Conservation (phyloP, 2,797 vertebrate species). For the Gastrophryne carolinensis region DNA sequence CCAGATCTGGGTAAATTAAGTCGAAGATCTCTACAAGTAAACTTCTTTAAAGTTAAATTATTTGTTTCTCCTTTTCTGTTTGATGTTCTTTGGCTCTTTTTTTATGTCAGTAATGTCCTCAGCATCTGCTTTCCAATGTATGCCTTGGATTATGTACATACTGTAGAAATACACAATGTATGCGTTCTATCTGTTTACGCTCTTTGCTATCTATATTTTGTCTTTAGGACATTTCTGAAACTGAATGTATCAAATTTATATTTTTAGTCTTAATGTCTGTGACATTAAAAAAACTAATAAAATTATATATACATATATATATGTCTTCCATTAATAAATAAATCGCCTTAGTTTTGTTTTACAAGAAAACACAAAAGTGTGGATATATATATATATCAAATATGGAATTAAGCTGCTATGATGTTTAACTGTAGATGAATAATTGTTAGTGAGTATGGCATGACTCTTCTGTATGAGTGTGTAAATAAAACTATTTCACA, state of each 20-base stretch:
- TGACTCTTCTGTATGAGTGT: slow-evolving; percentile 36
- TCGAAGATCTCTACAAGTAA: too few species aligned
- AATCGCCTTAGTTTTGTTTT: slow-evolving; percentile 36
- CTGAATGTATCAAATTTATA: slow-evolving; percentile 31
- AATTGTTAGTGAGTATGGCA: slow-evolving; percentile 22
- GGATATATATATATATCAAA: slow-evolving; percentile 7
- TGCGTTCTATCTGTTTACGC: background rate
- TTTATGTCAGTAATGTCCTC: background rate
- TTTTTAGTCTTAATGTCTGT: slow-evolving; percentile 12
- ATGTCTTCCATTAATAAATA: slow-evolving; percentile 42
- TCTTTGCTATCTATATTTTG: background rate
- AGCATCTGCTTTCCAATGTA: background rate
- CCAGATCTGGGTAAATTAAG: too few species aligned
- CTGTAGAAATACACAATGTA: background rate
- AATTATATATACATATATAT: background rate
- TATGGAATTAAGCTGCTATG: slow-evolving; percentile 42
- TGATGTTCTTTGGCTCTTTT: background rate
- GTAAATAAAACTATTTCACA: slow-evolving; percentile 51
- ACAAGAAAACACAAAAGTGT: slow-evolving; percentile 7
- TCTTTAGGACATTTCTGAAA: background rate
- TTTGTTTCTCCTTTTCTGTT: background rate
- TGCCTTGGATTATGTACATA: slow-evolving; percentile 14
- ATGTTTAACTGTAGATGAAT: slow-evolving; percentile 26
- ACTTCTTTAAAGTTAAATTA: too few species aligned
- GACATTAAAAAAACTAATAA: slow-evolving; percentile 31